Evolutionary conservation across 2,113 vertebrate genomes (phyloP), one percentile per base, ranked within the genome.

Genomic region (Gorilla gorilla): DNA sequence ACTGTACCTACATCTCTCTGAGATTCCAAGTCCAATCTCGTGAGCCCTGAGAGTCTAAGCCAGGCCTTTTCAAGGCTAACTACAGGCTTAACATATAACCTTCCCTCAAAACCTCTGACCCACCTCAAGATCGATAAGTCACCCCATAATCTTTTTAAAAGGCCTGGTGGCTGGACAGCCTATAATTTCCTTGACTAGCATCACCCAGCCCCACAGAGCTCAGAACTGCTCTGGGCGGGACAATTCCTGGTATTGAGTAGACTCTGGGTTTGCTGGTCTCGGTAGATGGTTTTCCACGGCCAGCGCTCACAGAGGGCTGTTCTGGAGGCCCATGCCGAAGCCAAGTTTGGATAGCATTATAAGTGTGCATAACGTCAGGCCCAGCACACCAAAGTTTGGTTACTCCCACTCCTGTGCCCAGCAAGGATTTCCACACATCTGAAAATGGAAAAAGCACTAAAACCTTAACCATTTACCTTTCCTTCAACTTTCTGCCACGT

Each of bases 101-200:
- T 96, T 82, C 55, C 89, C 86, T 90, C 93, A 72, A 93, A 97
- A 95, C 81, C 79, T 78, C 91, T 95, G 94, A 93, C 90, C 94
- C 50, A 91, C 72, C 95, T 97, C 89, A 73, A 97, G 95, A 96
- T 66, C 73, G 38, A 81, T 81, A 91, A 89, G 89, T 97, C 95
- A 94, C 93, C 93, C 95, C 89, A 45, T 96, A 92, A 97, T 97
- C 93, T 97, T 95, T 91, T 38, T 68, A 50, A 32, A 85, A 96
- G 79, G 38, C 73, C 95, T 38, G 32, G 79, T 89, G 83, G 79
- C 93, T 79, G n/a, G 86, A 52, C 73, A 97, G 91, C 89, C 96
- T 98, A 27, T 96, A 93, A 95, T 97, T 97, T 95, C 94, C 81
- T 20, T 18, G 50, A 52, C 90, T 93, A 6, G 2, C 73, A 61